Conservation (phyloP, 2,888 invertebrate species). For the Lymantria dispar region DNA sequence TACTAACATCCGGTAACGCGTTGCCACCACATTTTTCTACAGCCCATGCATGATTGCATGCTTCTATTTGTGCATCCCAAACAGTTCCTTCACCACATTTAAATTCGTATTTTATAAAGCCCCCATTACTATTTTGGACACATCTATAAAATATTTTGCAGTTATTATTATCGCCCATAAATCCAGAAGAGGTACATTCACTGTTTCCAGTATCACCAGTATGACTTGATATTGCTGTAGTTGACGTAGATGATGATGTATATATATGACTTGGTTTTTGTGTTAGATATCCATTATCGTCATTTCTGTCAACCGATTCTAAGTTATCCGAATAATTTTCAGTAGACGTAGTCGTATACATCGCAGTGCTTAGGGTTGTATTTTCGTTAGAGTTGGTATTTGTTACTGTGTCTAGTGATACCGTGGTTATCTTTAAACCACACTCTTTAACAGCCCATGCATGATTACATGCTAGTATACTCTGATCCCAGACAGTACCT, state of each 20-base stretch:
- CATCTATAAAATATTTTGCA: constrained; percentile 87
- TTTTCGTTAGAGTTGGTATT: too few relatives aligned
- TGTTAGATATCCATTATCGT: constrained; percentile 37
- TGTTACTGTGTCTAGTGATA: constrained; percentile 15
- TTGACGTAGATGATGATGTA: constrained; percentile 18
- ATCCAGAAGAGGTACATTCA: constrained; percentile 75
- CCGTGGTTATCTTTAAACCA: constrained; percentile 28
- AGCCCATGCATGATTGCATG: constrained; percentile 83
- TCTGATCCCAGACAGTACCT: constrained; percentile 84
- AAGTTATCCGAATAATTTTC: constrained; percentile 23
- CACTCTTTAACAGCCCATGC: constrained; percentile 67
- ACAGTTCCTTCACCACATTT: constrained; percentile 86
- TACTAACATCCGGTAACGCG: constrained; percentile 12
- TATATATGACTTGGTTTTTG: constrained; percentile 17
- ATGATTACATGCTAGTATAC: constrained; percentile 82
- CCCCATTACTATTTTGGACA: constrained; percentile 83
- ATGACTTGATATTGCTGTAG: constrained; percentile 13
- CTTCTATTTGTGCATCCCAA: constrained; percentile 81
- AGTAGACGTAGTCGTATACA: constrained; percentile 21
- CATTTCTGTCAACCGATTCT: constrained; percentile 26
- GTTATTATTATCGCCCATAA: constrained; percentile 80
- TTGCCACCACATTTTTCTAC: constrained; percentile 56
- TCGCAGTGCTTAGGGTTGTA: constrained; percentile 22
- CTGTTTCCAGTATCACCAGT: constrained; percentile 3
- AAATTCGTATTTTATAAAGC: constrained; percentile 83